Evolutionary conservation across 2,888 invertebrate species (phyloP).

Genomic region (Iphiclides podalirius): DNA sequence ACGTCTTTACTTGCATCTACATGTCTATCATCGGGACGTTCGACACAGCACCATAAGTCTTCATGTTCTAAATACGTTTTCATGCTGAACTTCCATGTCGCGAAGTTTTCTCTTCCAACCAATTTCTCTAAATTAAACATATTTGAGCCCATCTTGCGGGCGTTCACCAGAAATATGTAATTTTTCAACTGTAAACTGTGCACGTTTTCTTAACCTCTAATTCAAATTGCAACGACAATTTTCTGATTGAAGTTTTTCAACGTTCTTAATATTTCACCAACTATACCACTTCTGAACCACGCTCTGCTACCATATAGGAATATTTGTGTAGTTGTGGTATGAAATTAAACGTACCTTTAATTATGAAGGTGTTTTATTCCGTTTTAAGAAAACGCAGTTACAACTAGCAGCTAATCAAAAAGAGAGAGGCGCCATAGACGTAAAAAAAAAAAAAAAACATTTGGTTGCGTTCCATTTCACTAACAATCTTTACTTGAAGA

Average conservation of each 20-base stretch:
- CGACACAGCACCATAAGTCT: constrained; percentile 9
- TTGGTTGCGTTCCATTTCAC: background rate
- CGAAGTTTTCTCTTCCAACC: background rate
- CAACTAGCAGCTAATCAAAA: background rate
- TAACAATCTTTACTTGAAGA: too few species aligned
- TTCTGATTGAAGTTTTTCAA: background rate
- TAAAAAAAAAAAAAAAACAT: background rate
- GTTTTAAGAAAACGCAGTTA: background rate
- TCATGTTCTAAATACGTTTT: constrained; percentile 1
- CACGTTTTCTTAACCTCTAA: background rate
- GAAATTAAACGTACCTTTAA: background rate
- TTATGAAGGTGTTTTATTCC: background rate
- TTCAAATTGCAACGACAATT: constrained; percentile 4
- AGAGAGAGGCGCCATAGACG: too few species aligned
- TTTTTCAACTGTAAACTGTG: background rate
- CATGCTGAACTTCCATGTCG: constrained; percentile 1
- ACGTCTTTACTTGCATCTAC: constrained; percentile 21
- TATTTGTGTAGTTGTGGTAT: background rate
- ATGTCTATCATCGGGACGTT: background rate
- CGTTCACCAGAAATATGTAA: background rate
- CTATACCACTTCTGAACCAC: constrained; percentile 1
- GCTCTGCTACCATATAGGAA: constrained; percentile 1
- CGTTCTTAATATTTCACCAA: background rate
- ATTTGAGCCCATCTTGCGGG: background rate
- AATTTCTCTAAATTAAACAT: constrained; percentile 1